phyloP scores from a whole-genome alignment of 2,888 invertebrate genomes.

The Zaprionus bogoriensis region DNA sequence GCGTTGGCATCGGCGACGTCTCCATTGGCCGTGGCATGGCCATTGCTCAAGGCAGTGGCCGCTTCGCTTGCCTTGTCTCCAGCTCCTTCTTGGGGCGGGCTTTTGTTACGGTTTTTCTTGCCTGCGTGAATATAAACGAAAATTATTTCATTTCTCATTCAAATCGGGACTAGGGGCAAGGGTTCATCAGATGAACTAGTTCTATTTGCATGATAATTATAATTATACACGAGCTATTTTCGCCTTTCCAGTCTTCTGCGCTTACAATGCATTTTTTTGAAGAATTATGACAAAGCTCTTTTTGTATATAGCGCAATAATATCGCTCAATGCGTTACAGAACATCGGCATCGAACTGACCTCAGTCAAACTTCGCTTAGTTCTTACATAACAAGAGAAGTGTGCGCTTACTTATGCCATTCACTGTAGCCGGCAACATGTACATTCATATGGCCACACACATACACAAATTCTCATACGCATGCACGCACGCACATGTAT shows the following conservation, averaged over 20 bases:
- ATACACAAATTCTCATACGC: background rate
- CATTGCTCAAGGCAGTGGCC: constrained; percentile 63
- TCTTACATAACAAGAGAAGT: constrained; percentile 50
- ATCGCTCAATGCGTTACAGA: background rate
- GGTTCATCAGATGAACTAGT: constrained; percentile 3
- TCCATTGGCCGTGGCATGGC: constrained; percentile 59
- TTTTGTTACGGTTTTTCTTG: constrained; percentile 74
- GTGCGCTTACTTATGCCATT: constrained; percentile 38
- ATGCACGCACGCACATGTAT: background rate
- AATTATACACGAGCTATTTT: too few relatives aligned
- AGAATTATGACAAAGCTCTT: too few relatives aligned
- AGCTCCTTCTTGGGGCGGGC: constrained; percentile 46
- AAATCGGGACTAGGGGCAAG: constrained; percentile 15
- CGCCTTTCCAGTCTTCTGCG: too few relatives aligned
- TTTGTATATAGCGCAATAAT: background rate
- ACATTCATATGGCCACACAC: constrained; percentile 1
- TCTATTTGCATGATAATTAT: background rate
- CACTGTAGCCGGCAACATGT: constrained; percentile 36
- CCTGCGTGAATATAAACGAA: constrained; percentile 35
- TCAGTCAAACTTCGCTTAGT: constrained; percentile 17
- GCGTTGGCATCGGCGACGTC: constrained; percentile 59
- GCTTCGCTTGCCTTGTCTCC: constrained; percentile 19
- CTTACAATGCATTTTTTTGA: too few relatives aligned
- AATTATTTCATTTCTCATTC: constrained; percentile 13
- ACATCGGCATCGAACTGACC: constrained; percentile 19